phyloP scores from a whole-genome alignment of 1,140 invertebrate genomes.

The Drosophila rhopaloa region DNA sequence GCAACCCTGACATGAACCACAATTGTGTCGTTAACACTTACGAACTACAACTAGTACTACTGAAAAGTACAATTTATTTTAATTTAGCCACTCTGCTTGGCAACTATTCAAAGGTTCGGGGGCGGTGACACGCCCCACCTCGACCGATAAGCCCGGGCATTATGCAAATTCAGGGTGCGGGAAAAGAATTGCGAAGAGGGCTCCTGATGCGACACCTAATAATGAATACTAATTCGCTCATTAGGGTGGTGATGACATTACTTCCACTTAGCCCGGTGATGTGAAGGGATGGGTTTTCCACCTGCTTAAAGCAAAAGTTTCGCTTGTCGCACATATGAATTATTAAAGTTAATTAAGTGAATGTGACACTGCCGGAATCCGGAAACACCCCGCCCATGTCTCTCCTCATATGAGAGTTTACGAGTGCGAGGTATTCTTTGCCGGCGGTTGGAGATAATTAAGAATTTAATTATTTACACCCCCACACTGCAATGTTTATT shows the following conservation, averaged over 20 bases:
- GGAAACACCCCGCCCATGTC: conserved; percentile 39
- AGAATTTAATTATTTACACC: conserved; percentile 84
- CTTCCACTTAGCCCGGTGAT: conserved; percentile 38
- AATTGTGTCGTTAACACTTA: conserved; percentile 66
- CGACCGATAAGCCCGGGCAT: conserved; percentile 41
- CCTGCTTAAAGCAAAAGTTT: conserved; percentile 59
- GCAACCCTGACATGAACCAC: conserved; percentile 12
- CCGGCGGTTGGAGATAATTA: conserved; percentile 76
- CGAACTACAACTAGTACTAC: conserved; percentile 54
- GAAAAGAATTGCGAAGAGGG: conserved; percentile 8
- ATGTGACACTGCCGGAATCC: conserved; percentile 53
- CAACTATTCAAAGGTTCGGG: conserved; percentile 18
- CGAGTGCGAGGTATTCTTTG: conserved; percentile 19
- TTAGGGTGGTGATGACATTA: conserved; percentile 67
- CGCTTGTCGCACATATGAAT: conserved; percentile 59
- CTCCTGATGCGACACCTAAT: conserved; percentile 63
- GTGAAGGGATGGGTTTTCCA: conserved; percentile 12
- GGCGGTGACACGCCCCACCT: conserved; percentile 45
- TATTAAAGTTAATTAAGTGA: conserved; percentile 82
- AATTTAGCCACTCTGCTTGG: conserved; percentile 71
- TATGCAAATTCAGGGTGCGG: conserved; percentile 59
- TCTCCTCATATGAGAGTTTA: conserved; percentile 30
- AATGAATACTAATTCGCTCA: conserved; percentile 82
- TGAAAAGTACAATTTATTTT: conserved; percentile 69
- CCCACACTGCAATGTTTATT: conserved; percentile 38